Evolutionary conservation across 2,113 vertebrate genomes (phyloP).

Genomic region (Anarhynchus alexandrinus): DNA sequence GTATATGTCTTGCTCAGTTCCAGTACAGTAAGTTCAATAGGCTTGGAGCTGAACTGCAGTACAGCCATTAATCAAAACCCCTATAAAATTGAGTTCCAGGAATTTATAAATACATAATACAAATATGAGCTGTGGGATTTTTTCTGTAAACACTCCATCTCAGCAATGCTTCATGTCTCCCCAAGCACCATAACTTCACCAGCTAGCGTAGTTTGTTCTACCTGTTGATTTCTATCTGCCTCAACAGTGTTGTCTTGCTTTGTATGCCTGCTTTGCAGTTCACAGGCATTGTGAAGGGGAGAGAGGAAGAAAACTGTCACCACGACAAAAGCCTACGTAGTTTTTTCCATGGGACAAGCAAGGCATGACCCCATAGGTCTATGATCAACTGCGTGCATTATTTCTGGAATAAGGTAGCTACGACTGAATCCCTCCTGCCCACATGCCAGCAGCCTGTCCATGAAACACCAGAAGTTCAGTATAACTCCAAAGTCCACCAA

Average conservation of each 20-base stretch:
- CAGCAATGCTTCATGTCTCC: not conserved
- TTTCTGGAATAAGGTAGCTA: not conserved
- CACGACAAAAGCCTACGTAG: not conserved
- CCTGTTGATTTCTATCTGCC: not conserved
- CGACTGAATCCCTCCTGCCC: not conserved
- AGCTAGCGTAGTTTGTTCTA: not conserved
- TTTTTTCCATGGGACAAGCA: not conserved
- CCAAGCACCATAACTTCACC: not conserved
- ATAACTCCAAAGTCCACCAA: not conserved
- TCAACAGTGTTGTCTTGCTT: not conserved
- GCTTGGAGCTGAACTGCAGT: constrained; percentile 22
- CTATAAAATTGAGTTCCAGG: constrained; percentile 62
- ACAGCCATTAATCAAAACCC: constrained; percentile 49
- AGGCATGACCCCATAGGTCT: not conserved
- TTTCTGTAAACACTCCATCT: constrained; percentile 53
- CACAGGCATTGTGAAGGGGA: not conserved
- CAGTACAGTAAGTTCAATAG: constrained; percentile 40
- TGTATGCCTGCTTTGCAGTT: not conserved
- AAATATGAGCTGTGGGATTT: constrained; percentile 36
- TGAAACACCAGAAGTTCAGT: not conserved
- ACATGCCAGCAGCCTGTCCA: not conserved
- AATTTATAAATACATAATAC: constrained; percentile 54
- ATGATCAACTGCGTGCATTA: not conserved
- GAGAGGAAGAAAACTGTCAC: not conserved
- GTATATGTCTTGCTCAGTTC: not conserved